A percentile compares a stretch with the other conserved stretches of the same genome.
phyloP scores from a whole-genome alignment of 2,888 invertebrate species.

The Lithophane ornitopus region DNA sequence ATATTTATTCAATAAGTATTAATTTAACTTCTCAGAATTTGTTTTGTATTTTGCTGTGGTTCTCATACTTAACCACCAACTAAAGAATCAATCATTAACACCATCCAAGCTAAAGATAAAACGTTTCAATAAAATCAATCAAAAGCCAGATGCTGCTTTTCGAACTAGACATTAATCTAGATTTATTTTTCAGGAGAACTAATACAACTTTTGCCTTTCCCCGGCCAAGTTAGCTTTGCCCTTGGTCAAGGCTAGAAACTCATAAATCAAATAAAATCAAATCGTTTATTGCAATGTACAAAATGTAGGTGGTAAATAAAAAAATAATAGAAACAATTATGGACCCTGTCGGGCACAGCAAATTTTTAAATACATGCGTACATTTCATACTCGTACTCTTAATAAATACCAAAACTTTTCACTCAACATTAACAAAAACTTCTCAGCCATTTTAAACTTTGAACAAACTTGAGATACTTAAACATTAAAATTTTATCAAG shows the following conservation, averaged over 20 bases:
- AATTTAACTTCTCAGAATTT: background rate
- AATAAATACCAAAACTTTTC: slow-evolving; percentile 36
- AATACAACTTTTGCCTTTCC: background rate
- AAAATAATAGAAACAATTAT: too few species aligned
- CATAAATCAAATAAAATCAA: too few species aligned
- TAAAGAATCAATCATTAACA: background rate
- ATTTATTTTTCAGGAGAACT: slow-evolving; percentile 5
- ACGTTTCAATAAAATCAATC: slow-evolving; percentile 10
- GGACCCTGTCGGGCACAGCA: too few species aligned
- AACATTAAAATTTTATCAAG: slow-evolving; percentile 43
- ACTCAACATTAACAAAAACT: slow-evolving; percentile 45
- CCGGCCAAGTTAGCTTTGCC: background rate
- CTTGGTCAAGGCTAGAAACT: slow-evolving; percentile 13
- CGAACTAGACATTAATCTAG: slow-evolving; percentile 5
- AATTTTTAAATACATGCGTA: too few species aligned
- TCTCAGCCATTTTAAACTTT: slow-evolving; percentile 36
- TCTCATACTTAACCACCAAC: background rate
- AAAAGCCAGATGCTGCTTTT: slow-evolving; percentile 9
- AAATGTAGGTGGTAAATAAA: too few species aligned
- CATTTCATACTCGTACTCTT: background rate
- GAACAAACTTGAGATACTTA: slow-evolving; percentile 28
- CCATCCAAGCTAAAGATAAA: background rate
- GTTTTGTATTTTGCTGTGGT: background rate
- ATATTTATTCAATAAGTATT: background rate
- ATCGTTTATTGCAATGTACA: too few species aligned